phyloP scores from a whole-genome alignment of 1,140 invertebrate species.

The Brachionus calyciflorus region DNA sequence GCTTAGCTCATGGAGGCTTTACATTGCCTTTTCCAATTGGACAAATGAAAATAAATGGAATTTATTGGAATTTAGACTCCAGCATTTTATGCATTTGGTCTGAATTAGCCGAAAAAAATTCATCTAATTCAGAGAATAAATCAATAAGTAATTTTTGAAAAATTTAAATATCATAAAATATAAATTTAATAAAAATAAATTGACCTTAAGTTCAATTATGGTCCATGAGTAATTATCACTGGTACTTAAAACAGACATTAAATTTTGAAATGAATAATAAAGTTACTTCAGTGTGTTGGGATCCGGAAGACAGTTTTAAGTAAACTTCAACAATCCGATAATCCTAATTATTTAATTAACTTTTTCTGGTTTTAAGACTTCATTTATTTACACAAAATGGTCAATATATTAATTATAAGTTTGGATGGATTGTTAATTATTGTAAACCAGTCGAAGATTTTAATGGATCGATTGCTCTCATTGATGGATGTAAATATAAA shows the following conservation, averaged over 20 bases:
- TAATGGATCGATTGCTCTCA: constrained; percentile 68
- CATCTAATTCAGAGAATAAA: neutral
- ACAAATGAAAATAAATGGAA: constrained; percentile 62
- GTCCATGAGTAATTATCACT: constrained; percentile 80
- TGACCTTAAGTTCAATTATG: constrained; percentile 71
- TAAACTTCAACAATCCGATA: neutral
- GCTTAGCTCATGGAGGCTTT: constrained; percentile 79
- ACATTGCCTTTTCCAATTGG: constrained; percentile 64
- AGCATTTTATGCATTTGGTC: constrained; percentile 65
- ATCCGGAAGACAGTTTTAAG: constrained; percentile 37
- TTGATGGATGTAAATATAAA: constrained; percentile 68
- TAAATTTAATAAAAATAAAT: neutral
- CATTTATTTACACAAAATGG: constrained; percentile 29
- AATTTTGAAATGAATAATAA: constrained; percentile 50
- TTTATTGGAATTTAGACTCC: constrained; percentile 76
- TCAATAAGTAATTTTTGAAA: neutral
- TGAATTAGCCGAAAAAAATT: neutral
- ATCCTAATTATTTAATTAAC: neutral
- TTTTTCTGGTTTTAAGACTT: neutral
- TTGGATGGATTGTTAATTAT: constrained; percentile 28
- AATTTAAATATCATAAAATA: neutral
- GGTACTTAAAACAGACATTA: constrained; percentile 79
- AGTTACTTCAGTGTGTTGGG: constrained; percentile 29
- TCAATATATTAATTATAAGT: constrained; percentile 17
- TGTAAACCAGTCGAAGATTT: constrained; percentile 48